Conservation (phyloP, 2,113 vertebrate species). For the Carassius auratus region DNA sequence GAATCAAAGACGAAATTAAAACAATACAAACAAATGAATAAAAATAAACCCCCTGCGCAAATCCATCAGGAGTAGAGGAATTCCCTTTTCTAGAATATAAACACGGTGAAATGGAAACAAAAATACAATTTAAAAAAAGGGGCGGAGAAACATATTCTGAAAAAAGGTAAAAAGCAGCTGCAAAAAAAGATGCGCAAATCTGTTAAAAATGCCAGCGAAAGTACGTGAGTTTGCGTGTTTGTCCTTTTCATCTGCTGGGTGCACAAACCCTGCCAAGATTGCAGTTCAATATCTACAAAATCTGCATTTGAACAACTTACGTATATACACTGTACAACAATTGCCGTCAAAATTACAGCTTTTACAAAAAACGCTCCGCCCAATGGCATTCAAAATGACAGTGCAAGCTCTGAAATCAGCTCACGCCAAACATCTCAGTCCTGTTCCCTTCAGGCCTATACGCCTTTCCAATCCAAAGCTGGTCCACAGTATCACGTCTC, state of each 20-base stretch:
- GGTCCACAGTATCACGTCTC: neutral
- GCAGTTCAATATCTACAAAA: conserved; percentile 88
- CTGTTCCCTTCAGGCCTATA: neutral
- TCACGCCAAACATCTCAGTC: neutral
- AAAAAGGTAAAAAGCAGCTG: conserved; percentile 1
- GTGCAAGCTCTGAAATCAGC: conserved; percentile 40
- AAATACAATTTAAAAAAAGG: conserved; percentile 8
- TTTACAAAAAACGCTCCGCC: conserved; percentile 78
- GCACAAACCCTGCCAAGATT: conserved; percentile 74
- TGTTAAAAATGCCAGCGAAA: conserved; percentile 22
- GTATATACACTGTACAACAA: conserved; percentile 93
- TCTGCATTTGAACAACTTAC: conserved; percentile 81
- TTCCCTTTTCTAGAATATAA: conserved; percentile 22
- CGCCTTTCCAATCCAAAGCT: conserved; percentile 18
- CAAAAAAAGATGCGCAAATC: neutral
- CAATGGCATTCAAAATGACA: conserved; percentile 79
- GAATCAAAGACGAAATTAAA: neutral
- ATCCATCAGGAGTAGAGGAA: neutral
- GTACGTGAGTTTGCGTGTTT: conserved; percentile 12
- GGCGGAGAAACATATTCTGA: neutral
- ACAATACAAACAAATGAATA: neutral
- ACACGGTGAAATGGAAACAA: neutral
- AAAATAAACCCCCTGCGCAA: neutral
- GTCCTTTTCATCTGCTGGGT: conserved; percentile 54
- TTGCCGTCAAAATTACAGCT: conserved; percentile 87